Percentiles rank a stretch among this genome's conserved stretches.
Evolutionary conservation across 1,140 invertebrate species (phyloP).

Genomic region (Maconellicoccus hirsutus): DNA sequence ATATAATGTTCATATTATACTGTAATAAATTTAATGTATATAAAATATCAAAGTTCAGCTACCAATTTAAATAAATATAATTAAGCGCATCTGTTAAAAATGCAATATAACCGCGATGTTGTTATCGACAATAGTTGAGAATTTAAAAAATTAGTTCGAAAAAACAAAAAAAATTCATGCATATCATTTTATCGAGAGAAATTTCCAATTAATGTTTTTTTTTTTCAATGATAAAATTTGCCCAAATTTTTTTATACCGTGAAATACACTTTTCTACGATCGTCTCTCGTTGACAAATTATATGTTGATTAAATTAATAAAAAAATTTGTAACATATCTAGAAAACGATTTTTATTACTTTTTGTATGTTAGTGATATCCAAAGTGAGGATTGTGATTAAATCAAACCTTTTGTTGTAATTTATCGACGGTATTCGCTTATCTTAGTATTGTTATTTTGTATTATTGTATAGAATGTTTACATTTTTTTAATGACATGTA

Average conservation of each 20-base stretch:
- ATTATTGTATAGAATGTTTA: slow-evolving; percentile 4
- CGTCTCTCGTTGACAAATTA: too few relatives aligned
- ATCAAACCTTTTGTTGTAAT: neutral
- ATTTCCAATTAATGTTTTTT: too few relatives aligned
- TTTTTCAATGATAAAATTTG: too few relatives aligned
- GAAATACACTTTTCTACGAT: too few relatives aligned
- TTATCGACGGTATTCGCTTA: neutral
- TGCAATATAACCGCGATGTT: neutral
- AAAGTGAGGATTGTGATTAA: neutral
- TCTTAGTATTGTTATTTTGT: neutral
- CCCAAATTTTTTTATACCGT: too few relatives aligned
- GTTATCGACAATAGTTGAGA: too few relatives aligned
- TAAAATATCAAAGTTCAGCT: neutral
- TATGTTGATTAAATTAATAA: neutral
- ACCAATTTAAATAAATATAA: neutral
- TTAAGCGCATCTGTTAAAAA: neutral
- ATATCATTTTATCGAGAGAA: neutral
- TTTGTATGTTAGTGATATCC: neutral
- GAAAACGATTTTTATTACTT: neutral
- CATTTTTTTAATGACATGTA: neutral
- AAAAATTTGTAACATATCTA: neutral
- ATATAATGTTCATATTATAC: neutral
- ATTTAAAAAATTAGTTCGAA: too few relatives aligned
- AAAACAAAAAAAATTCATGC: neutral
- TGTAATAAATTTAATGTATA: neutral